Evolutionary conservation across 2,888 invertebrate species (phyloP).

Genomic region (Drosophila infuscata): DNA sequence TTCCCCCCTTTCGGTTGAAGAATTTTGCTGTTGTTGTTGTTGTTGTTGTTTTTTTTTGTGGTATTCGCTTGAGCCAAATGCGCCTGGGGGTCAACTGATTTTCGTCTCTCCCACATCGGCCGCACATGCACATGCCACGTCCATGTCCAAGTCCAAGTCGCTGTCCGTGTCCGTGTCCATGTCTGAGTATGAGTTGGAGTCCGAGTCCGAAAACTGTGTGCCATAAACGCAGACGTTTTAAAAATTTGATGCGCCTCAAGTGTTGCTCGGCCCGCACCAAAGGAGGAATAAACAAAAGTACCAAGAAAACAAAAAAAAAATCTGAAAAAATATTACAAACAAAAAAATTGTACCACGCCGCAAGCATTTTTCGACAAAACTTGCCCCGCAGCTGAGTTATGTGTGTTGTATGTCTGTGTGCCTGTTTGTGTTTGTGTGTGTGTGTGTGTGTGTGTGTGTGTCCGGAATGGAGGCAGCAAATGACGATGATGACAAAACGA

Average conservation of each 20-base stretch:
- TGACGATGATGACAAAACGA: constrained; percentile 21
- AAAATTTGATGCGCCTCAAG: constrained; percentile 79
- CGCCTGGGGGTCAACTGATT: constrained; percentile 71
- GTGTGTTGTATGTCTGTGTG: constrained; percentile 43
- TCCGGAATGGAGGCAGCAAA: constrained; percentile 44
- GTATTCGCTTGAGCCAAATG: constrained; percentile 62
- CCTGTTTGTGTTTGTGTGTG: constrained; percentile 43
- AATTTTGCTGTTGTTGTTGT: background rate
- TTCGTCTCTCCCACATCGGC: constrained; percentile 73
- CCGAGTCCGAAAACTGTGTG: constrained; percentile 69
- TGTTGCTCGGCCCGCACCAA: constrained; percentile 62
- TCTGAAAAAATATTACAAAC: constrained; percentile 24
- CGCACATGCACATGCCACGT: constrained; percentile 60
- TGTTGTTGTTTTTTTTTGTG: constrained; percentile 29
- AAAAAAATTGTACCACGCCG: constrained; percentile 63
- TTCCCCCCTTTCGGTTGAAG: constrained; percentile 27
- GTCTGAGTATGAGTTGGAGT: constrained; percentile 19
- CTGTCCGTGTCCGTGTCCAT: constrained; percentile 7
- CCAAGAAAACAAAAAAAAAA: constrained; percentile 54
- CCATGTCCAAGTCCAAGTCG: constrained; percentile 46
- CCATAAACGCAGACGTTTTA: constrained; percentile 81
- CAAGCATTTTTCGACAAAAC: constrained; percentile 75
- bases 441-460: constrained; percentile 28
- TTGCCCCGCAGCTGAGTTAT: constrained; percentile 76
- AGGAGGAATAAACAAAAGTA: constrained; percentile 80